Percentiles rank a stretch among this genome's conserved stretches.
Conservation (phyloP, 2,113 vertebrate genomes). For the Pomatorhinus ruficollis region DNA sequence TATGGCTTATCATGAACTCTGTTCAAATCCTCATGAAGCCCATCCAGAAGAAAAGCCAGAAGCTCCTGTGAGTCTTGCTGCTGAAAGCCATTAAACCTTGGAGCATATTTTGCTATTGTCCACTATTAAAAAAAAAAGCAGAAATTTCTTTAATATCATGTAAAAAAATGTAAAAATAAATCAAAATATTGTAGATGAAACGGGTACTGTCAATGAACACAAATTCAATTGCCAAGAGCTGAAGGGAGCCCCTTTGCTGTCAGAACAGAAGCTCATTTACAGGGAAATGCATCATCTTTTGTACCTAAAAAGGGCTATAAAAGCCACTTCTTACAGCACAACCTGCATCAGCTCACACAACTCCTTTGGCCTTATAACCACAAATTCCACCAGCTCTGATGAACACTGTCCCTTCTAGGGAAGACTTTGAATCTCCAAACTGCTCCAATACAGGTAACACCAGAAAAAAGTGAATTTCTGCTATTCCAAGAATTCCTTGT, state of each 20-base stretch:
- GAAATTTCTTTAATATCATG: not conserved
- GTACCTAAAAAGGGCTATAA: not conserved
- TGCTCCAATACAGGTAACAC: not conserved
- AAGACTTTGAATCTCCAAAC: not conserved
- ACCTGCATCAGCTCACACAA: not conserved
- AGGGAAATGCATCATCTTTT: not conserved
- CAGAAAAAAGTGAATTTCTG: not conserved
- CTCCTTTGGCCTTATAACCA: not conserved
- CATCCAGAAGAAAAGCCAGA: constrained; percentile 94
- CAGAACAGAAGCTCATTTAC: not conserved
- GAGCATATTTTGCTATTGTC: constrained; percentile 99
- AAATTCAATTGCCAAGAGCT: not conserved
- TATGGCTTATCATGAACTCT: constrained; percentile 97
- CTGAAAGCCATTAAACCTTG: constrained; percentile 97
- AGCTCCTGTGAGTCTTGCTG: constrained; percentile 99
- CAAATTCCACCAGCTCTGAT: not conserved
- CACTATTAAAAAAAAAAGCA: constrained; percentile 74
- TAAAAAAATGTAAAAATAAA: not conserved
- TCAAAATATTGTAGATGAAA: not conserved
- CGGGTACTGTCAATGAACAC: accelerated
- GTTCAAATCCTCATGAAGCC: constrained; percentile 98
- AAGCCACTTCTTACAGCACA: not conserved
- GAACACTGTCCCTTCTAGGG: not conserved
- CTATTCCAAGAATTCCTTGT: not conserved
- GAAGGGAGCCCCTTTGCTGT: not conserved